These are phyloP conservation scores for Pseudobourletiella spinata DNA, from an alignment of 1,140 invertebrate genomes.

Conservation along the genomic window DNA sequence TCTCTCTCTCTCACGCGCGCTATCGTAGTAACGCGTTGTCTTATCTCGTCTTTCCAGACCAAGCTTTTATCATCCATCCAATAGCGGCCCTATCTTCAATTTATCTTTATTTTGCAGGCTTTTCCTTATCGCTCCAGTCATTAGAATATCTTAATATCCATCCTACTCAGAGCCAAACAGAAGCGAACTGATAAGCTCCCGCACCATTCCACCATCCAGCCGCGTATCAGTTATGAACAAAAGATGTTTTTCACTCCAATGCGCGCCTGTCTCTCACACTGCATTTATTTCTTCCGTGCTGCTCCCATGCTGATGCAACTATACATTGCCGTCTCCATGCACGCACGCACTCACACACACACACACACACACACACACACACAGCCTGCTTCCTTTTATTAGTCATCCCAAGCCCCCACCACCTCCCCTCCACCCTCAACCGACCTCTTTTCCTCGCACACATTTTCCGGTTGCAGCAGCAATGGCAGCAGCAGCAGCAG, in stretches of 20 bases:
- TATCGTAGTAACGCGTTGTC: conserved; percentile 30
- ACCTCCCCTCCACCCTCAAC: too few species aligned
- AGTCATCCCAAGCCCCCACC: too few species aligned
- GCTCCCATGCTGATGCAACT: too few species aligned
- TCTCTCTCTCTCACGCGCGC: too few species aligned
- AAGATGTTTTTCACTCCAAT: conserved; percentile 31
- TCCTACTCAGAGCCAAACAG: conserved; percentile 32
- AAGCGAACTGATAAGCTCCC: conserved; percentile 31
- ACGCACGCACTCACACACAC: too few species aligned
- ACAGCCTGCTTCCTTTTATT: too few species aligned
- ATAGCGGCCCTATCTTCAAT: conserved; percentile 35
- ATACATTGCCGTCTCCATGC: too few species aligned
- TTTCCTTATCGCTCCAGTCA: conserved; percentile 35
- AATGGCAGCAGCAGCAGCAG: too few species aligned
- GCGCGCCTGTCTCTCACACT: conserved; percentile 22
- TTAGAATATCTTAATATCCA: conserved; percentile 37
- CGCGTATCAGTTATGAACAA: conserved; percentile 32
- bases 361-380: too few species aligned
- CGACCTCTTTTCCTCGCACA: too few species aligned
- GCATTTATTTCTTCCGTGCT: conserved; percentile 12
- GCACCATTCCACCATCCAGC: conserved; percentile 19
- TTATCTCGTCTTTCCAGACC: conserved; percentile 35
- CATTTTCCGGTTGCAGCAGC: too few species aligned
- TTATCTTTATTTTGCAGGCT: conserved; percentile 37
- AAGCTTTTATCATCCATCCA: conserved; percentile 36